Conservation (phyloP, 1,140 invertebrate genomes). For the Drosophila setifemur region DNA sequence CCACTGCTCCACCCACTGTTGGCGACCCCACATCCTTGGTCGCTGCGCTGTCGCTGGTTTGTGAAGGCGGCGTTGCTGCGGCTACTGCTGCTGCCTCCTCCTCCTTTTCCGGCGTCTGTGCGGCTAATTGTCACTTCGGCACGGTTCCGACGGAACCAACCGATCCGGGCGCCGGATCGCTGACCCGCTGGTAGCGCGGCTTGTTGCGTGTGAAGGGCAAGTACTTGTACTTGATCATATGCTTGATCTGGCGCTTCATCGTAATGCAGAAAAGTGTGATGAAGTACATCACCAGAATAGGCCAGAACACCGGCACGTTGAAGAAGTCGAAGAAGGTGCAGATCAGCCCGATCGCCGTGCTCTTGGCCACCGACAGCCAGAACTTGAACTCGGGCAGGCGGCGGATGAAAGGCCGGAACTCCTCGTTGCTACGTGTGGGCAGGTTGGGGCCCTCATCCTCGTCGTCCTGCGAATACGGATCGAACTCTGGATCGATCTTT, state of each 20-base stretch:
- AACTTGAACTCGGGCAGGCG: constrained; percentile 99
- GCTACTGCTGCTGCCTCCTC: constrained; percentile 36
- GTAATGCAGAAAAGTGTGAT: constrained; percentile 98
- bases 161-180: constrained; percentile 62
- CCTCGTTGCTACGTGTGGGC: constrained; percentile 97
- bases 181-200: constrained; percentile 92
- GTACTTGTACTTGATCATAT: constrained; percentile 99
- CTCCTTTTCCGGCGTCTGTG: constrained; percentile 78
- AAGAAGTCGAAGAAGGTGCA: constrained; percentile 99
- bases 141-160: constrained; percentile 23
- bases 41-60: constrained; percentile 60
- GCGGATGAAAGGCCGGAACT: constrained; percentile 99
- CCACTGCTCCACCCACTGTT: constrained; percentile 24
- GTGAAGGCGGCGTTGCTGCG: constrained; percentile 26
- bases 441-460: constrained; percentile 94
- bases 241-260: constrained; percentile 99
- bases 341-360: constrained; percentile 94
- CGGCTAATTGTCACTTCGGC: constrained; percentile 83
- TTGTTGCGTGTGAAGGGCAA: constrained; percentile 99
- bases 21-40: constrained; percentile 64
- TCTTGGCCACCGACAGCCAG: constrained; percentile 98
- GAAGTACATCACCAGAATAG: constrained; percentile 99
- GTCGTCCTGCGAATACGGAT: constrained; percentile 90
- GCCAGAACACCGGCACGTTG: constrained; percentile 99
- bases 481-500: constrained; percentile 98